Evolutionary conservation across 2,797 vertebrate genomes (phyloP).

Genomic region (Tragelaphus oryx): DNA sequence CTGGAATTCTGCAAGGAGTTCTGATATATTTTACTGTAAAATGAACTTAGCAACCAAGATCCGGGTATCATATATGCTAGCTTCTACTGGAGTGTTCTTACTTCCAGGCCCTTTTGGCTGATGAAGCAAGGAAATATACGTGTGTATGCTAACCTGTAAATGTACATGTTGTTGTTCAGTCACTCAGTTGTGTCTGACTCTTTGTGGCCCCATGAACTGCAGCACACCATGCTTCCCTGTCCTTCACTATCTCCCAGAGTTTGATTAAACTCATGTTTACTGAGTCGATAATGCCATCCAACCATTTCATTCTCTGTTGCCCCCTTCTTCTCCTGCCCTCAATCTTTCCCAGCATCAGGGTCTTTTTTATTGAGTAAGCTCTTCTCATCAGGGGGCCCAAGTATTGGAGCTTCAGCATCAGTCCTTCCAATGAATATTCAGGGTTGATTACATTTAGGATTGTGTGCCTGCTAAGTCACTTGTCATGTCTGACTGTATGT

Average conservation of each 20-base stretch:
- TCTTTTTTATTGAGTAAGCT: not conserved
- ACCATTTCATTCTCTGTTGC: not conserved
- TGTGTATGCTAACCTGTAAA: not conserved
- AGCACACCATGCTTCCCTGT: not conserved
- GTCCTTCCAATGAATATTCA: not conserved
- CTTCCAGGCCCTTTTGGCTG: not conserved
- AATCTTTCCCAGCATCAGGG: not conserved
- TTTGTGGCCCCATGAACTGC: not conserved
- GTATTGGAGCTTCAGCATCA: not conserved
- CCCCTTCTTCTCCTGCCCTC: not conserved
- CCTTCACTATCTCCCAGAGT: not conserved
- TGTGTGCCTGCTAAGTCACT: not conserved
- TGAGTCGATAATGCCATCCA: not conserved
- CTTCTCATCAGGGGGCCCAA: not conserved
- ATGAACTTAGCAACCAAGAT: not conserved
- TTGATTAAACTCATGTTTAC: not conserved
- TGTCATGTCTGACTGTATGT: not conserved
- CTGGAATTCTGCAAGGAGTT: not conserved
- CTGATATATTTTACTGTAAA: not conserved
- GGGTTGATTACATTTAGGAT: not conserved
- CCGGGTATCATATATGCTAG: fast-evolving
- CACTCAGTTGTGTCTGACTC: not conserved
- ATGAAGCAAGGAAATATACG: too few relatives aligned
- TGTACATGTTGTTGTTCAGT: not conserved
- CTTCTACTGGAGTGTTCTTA: not conserved